A percentile compares a stretch with the other conserved stretches of the same genome.
phyloP scores from a whole-genome alignment of 2,113 vertebrate species.

The Globicephala melas region DNA sequence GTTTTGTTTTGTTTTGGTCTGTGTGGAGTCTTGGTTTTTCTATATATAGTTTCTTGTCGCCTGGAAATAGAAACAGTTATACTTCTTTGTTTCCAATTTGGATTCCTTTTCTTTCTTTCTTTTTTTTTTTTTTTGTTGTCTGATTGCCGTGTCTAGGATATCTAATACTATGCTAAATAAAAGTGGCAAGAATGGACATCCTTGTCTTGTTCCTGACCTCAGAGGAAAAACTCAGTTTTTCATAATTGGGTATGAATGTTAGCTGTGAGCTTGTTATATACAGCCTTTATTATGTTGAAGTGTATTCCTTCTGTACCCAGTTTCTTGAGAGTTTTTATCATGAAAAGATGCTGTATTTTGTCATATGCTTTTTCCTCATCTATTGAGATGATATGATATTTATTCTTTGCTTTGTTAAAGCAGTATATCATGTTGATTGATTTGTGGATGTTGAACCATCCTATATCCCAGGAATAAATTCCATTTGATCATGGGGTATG shows the following conservation, averaged over 20 bases:
- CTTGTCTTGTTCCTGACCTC: neutral
- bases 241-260: neutral
- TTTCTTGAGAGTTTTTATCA: neutral
- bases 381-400: neutral
- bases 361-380: neutral
- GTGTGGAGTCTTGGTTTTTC: neutral
- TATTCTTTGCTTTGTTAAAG: neutral
- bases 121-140: neutral
- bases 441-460: neutral
- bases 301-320: neutral
- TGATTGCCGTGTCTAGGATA: neutral
- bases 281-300: neutral
- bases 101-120: neutral
- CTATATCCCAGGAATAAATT: neutral
- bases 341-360: neutral
- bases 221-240: neutral
- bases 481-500: neutral
- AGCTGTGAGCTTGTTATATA: neutral
- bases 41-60: neutral
- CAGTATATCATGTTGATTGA: neutral
- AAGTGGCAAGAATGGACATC: neutral
- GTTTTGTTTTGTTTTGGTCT: too few species aligned
- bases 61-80: neutral
- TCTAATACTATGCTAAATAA: neutral
- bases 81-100: neutral